A percentile compares a stretch with the other conserved stretches of the same genome.
Evolutionary conservation across 2,113 vertebrate species (phyloP).

Genomic region (Serinus canaria): DNA sequence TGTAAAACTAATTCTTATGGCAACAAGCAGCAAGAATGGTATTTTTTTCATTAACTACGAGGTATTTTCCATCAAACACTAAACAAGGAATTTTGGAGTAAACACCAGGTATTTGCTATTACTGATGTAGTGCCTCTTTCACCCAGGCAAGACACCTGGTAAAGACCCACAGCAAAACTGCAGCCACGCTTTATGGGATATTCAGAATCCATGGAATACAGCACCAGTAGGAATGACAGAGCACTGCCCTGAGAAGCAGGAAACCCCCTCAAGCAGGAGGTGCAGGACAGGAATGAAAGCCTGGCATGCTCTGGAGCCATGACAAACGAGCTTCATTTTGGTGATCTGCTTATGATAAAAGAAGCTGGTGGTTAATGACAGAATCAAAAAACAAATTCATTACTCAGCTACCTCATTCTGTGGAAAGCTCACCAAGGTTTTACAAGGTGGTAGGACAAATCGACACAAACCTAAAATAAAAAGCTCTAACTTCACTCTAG

Average conservation of each 20-base stretch:
- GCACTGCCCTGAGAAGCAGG: neutral
- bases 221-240: neutral
- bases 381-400: neutral
- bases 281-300: fast-evolving
- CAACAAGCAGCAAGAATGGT: neutral
- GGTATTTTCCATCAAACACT: neutral
- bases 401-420: neutral
- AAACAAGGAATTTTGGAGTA: neutral
- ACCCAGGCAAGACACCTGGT: neutral
- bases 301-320: neutral
- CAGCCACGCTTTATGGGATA: neutral
- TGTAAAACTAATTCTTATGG: neutral
- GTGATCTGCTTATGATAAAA: neutral
- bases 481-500: neutral
- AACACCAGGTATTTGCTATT: neutral
- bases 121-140: neutral
- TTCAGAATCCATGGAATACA: neutral
- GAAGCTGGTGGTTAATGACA: neutral
- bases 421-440: neutral
- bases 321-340: neutral
- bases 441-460: neutral
- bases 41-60: neutral
- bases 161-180: fast-evolving
- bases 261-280: neutral
- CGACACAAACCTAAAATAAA: neutral